Conservation (phyloP, 2,888 invertebrate species). For the Steromphala cineraria region DNA sequence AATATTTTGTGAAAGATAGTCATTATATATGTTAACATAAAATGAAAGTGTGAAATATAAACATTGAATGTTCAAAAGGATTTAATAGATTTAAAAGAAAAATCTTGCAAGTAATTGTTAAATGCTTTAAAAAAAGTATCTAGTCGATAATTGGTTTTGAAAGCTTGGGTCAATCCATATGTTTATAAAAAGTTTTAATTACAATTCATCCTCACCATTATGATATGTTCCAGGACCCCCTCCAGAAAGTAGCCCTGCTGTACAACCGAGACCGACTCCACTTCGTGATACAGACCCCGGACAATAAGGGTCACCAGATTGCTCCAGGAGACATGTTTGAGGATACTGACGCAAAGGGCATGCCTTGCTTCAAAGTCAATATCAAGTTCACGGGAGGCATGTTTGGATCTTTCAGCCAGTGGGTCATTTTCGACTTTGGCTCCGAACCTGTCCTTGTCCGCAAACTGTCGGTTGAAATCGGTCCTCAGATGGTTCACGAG, state of each 20-base stretch:
- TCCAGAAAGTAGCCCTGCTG: slow-evolving; percentile 66
- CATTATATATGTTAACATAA: too few species aligned
- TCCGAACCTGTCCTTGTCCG: slow-evolving; percentile 59
- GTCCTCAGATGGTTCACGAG: slow-evolving; percentile 56
- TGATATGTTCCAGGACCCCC: slow-evolving; percentile 36
- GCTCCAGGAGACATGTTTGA: slow-evolving; percentile 63
- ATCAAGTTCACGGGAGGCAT: slow-evolving; percentile 48
- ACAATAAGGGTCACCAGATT: slow-evolving; percentile 58
- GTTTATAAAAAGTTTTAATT: too few species aligned
- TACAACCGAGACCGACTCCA: slow-evolving; percentile 70
- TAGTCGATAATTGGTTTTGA: too few species aligned
- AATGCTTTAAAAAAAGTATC: too few species aligned
- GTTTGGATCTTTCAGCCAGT: slow-evolving; percentile 72
- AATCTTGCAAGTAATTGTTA: too few species aligned
- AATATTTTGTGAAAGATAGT: too few species aligned
- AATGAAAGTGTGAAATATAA: too few species aligned
- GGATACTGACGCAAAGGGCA: slow-evolving; percentile 41
- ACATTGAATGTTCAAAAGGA: too few species aligned
- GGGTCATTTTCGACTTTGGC: slow-evolving; percentile 73
- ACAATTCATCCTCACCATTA: neutral
- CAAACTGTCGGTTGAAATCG: slow-evolving; percentile 69
- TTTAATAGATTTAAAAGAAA: too few species aligned
- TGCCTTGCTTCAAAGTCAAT: slow-evolving; percentile 42
- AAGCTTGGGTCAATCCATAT: too few species aligned
- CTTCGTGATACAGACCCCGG: slow-evolving; percentile 53